Base-by-base conservation (phyloP, 2,888 invertebrate genomes). In the Syrphus vitripennis region DNA sequence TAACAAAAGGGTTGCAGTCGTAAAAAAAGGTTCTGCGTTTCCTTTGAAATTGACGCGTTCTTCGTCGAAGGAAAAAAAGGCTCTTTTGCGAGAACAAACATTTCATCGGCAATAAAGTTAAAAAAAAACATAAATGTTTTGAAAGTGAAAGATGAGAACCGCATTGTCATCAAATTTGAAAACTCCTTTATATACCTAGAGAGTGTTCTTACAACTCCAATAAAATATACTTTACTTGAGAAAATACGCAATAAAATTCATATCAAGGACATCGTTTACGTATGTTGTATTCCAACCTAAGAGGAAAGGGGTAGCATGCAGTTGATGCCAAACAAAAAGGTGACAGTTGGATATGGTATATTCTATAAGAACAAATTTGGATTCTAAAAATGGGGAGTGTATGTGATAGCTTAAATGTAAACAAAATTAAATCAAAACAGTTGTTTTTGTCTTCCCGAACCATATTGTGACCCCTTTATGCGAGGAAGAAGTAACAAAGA, bases 101-200 rank as follows among this genome's bases (percentile, higher is more conserved):
- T 42, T 53, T 55, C 79, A 50, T 76, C 67, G 80, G 59, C 80
- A 80, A 76, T 84, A 80, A 76, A 80, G 80, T 77, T 72, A 65
- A 81, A n/a, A 40, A 40, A 63, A 65, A 48, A 61, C 21, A 61
- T 9, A 29, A 42, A 29, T 45, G 19, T 31, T 34, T 67, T 50
- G 71, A 71, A 79, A 76, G 59, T 69, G 48, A 72, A 71, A 84
- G 67, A 76, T 76, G 61, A 29, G 84, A 80, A 80, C 84, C 80
- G 80, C 80, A 84, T 80, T 84, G 80, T 76, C 80, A 80, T 80
- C 80, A 80, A 84, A 84, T 65, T 84, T 57, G 12, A 42, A 16
- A 26, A 26, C 26, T 21, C 5, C 21, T 42, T 31, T 24, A 40
- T 63, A n/a, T n/a, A n/a, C n/a, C n/a, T n/a, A n/a, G n/a, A 31